A percentile compares a stretch with the other conserved stretches of the same genome.
These are phyloP conservation scores for Plagodis pulveraria DNA, from an alignment of 2,888 invertebrate species.

Conservation along the genomic window DNA sequence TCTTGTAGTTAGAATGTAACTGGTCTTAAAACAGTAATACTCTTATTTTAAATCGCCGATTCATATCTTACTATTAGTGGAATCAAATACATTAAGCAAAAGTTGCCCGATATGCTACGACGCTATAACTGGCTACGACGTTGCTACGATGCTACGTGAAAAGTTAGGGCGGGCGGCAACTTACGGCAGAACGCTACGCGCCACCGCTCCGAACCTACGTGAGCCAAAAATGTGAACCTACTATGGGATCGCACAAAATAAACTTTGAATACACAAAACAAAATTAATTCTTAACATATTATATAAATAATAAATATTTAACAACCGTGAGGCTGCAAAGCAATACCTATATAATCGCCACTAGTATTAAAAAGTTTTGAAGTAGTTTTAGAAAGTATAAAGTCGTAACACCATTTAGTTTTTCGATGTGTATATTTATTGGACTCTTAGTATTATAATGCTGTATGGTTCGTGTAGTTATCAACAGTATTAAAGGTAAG, in stretches of 20 bases:
- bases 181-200: slow-evolving; percentile 66
- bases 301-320: slow-evolving; percentile 21
- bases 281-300: slow-evolving; percentile 18
- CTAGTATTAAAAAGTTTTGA: slow-evolving; percentile 47
- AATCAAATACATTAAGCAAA: neutral
- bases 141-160: slow-evolving; percentile 37
- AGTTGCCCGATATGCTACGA: slow-evolving; percentile 2
- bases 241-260: slow-evolving; percentile 43
- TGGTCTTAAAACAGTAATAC: too few relatives aligned
- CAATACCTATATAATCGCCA: slow-evolving; percentile 41
- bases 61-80: too few relatives aligned
- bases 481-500: slow-evolving; percentile 57
- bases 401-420: slow-evolving; percentile 39
- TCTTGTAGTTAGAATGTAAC: too few relatives aligned
- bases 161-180: slow-evolving; percentile 53
- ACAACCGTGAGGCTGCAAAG: slow-evolving; percentile 47
- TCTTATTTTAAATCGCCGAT: too few relatives aligned
- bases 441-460: slow-evolving; percentile 11
- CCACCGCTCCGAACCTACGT: slow-evolving; percentile 45
- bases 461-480: slow-evolving; percentile 47
- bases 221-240: slow-evolving; percentile 48
- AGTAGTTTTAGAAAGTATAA: slow-evolving; percentile 47
- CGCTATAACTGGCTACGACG: slow-evolving; percentile 13
- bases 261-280: slow-evolving; percentile 41
- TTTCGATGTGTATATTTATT: slow-evolving; percentile 40